phyloP scores from a whole-genome alignment of 2,888 invertebrate species.

The Arenicola marina region DNA sequence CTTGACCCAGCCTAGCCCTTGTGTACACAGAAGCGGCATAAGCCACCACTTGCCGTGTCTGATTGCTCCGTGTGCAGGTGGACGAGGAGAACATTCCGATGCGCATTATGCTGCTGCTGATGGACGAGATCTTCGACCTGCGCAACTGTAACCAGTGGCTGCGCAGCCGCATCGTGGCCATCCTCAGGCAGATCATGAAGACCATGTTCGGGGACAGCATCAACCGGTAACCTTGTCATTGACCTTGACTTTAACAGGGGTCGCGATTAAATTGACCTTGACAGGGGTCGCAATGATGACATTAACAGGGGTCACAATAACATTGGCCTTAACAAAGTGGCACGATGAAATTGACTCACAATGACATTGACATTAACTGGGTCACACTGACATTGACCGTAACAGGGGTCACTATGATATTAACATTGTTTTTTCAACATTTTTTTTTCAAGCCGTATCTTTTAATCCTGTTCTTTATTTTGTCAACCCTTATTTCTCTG shows the following conservation, averaged over 20 bases:
- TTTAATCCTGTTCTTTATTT: no score
- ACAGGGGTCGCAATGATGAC: no score
- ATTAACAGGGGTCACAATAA: no score
- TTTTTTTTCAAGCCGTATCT: background rate
- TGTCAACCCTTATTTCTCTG: no score
- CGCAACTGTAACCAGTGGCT: conserved; percentile 82
- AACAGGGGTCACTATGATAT: background rate
- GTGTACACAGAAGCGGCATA: no score
- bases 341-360: background rate
- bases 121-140: conserved; percentile 85
- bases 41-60: no score
- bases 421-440: background rate
- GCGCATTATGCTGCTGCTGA: conserved; percentile 76
- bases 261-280: background rate
- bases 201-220: conserved; percentile 83
- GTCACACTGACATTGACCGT: no score
- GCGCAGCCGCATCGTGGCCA: conserved; percentile 74
- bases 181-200: conserved; percentile 77
- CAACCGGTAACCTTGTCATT: conserved; percentile 66
- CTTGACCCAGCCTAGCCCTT: no score
- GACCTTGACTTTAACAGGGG: background rate
- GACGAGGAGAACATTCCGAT: conserved; percentile 77
- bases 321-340: background rate
- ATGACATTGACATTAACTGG: no score
- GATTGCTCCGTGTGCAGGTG: no score